Conservation (phyloP, 2,888 invertebrate species). For the Athalia rosae region DNA sequence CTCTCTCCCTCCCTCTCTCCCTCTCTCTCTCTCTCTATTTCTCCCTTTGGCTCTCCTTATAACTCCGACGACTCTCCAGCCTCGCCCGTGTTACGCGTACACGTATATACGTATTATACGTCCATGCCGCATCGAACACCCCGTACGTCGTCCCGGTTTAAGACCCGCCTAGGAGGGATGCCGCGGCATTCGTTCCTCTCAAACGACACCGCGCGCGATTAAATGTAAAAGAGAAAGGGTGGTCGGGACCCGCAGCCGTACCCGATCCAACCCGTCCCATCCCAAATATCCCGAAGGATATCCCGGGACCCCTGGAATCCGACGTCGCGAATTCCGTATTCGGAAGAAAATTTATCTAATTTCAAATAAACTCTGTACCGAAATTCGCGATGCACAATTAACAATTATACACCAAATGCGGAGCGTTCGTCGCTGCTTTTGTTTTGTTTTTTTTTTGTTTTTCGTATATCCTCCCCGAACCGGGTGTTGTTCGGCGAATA, state of each 20-base stretch:
- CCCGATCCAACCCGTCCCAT: background rate
- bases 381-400: too few species aligned
- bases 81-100: too few species aligned
- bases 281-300: conserved; percentile 5
- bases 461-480: too few species aligned
- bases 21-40: conserved; percentile 17
- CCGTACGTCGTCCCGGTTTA: background rate
- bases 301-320: too few species aligned
- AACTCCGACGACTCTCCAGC: conserved; percentile 42
- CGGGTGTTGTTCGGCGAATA: too few species aligned
- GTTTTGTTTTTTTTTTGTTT: too few species aligned
- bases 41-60: conserved; percentile 42
- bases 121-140: background rate
- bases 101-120: too few species aligned
- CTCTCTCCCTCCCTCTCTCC: conserved; percentile 44
- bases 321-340: too few species aligned
- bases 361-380: too few species aligned
- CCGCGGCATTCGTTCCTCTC: conserved; percentile 47
- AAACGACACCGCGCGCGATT: conserved; percentile 57
- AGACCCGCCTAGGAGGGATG: conserved; percentile 37
- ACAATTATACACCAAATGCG: too few species aligned
- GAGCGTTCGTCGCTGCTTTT: too few species aligned
- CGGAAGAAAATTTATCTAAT: too few species aligned
- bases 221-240: conserved; percentile 58
- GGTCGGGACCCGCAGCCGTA: conserved; percentile 5